Evolutionary conservation across 1,140 invertebrate species (phyloP).

Genomic region (Drosophila simulans): DNA sequence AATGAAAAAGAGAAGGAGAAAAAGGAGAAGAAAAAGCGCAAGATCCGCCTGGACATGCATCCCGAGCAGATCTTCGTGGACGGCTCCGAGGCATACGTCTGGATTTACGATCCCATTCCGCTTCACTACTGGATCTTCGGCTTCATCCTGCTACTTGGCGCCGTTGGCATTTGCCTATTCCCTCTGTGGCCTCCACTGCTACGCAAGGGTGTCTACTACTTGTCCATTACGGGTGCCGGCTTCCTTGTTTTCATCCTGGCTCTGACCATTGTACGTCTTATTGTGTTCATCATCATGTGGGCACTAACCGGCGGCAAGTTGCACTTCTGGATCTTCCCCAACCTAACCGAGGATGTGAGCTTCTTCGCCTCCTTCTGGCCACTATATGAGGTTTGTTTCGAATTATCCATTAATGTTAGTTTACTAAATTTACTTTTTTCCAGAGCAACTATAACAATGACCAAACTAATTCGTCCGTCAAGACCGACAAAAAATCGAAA

Average conservation of each 20-base stretch:
- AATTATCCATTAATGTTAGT: background rate
- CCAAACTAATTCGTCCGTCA: conserved; percentile 31
- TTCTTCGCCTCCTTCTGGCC: conserved; percentile 99
- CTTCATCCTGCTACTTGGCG: conserved; percentile 94
- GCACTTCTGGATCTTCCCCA: conserved; percentile 98
- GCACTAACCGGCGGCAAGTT: conserved; percentile 94
- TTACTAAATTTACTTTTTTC: background rate
- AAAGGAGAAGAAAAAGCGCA: conserved; percentile 88
- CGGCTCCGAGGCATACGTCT: conserved; percentile 97
- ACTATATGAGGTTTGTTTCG: conserved; percentile 92
- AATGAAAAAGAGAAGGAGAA: conserved; percentile 63
- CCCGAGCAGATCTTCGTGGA: conserved; percentile 97
- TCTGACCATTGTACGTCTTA: conserved; percentile 93
- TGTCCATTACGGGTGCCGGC: conserved; percentile 96
- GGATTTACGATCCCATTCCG: conserved; percentile 99
- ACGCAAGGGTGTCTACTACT: conserved; percentile 97
- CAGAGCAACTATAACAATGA: conserved; percentile 74
- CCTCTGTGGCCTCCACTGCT: conserved; percentile 98
- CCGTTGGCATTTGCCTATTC: conserved; percentile 98
- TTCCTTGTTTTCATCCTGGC: conserved; percentile 97
- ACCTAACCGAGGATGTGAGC: conserved; percentile 99
- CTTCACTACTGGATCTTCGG: conserved; percentile 98
- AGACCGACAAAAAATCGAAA: conserved; percentile 86
- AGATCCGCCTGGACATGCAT: conserved; percentile 97
- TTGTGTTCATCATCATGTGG: conserved; percentile 97